phyloP scores from a whole-genome alignment of 2,113 vertebrate genomes.

The Rhea pennata region DNA sequence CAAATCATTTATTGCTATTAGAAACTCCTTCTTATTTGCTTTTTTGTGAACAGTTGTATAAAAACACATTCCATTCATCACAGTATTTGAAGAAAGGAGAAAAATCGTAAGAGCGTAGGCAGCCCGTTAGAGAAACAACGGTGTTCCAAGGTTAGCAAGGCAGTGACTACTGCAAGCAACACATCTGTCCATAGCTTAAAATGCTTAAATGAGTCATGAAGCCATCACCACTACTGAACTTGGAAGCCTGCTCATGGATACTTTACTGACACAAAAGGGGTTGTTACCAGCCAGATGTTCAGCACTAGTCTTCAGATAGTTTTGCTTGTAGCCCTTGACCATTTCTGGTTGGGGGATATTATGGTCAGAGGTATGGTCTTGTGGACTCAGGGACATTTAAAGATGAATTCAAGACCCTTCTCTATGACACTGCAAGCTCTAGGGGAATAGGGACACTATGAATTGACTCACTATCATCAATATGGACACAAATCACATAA shows the following conservation, averaged over 20 bases:
- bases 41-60: not conserved
- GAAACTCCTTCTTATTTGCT: not conserved
- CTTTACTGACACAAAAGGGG: not conserved
- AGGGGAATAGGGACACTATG: not conserved
- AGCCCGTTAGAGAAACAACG: not conserved
- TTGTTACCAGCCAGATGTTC: not conserved
- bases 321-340: not conserved
- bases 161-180: not conserved
- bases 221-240: too few species aligned
- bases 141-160: not conserved
- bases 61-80: not conserved
- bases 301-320: not conserved
- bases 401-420: not conserved
- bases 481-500: not conserved
- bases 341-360: not conserved
- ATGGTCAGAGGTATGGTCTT: not conserved
- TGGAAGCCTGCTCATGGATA: accelerated
- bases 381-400: not conserved
- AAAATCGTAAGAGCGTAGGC: not conserved
- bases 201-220: not conserved
- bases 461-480: not conserved
- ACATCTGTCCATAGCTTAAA: not conserved
- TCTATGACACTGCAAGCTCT: not conserved
- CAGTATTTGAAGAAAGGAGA: not conserved
- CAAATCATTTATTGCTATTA: not conserved